phyloP scores from a whole-genome alignment of 2,888 invertebrate species.

The Hololepta plana region DNA sequence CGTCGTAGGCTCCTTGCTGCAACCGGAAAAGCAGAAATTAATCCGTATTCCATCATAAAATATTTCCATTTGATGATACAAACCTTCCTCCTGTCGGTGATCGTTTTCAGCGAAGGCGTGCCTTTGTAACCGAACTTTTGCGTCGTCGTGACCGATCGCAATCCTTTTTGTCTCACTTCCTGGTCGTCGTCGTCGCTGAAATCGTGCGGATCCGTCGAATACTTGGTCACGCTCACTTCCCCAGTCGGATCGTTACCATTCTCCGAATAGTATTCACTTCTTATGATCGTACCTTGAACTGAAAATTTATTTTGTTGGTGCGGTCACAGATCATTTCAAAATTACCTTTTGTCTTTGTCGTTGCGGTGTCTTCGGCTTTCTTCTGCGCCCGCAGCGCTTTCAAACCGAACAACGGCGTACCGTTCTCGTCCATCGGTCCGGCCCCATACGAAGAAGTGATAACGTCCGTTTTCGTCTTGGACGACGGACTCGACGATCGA shows the following conservation, averaged over 20 bases:
- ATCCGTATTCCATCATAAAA: too few species aligned
- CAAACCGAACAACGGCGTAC: constrained; percentile 61
- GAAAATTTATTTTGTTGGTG: constrained; percentile 11
- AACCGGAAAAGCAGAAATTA: too few species aligned
- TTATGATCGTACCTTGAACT: constrained; percentile 58
- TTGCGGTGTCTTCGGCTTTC: constrained; percentile 34
- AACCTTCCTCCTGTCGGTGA: constrained; percentile 15
- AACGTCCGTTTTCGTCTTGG: constrained; percentile 33
- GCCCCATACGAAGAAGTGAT: constrained; percentile 70
- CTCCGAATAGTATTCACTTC: constrained; percentile 47
- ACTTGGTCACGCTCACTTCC: constrained; percentile 49
- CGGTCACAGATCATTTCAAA: constrained; percentile 1
- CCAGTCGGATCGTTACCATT: constrained; percentile 52
- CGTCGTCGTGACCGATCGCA: constrained; percentile 24
- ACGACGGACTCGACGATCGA: constrained; percentile 23
- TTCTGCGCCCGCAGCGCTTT: constrained; percentile 45
- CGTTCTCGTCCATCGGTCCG: constrained; percentile 66
- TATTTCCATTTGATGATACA: too few species aligned
- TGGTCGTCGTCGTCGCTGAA: constrained; percentile 14
- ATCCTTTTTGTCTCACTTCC: constrained; percentile 13
- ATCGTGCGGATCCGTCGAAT: constrained; percentile 44
- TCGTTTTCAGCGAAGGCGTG: constrained; percentile 18
- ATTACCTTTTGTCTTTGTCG: constrained; percentile 12
- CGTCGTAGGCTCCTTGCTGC: constrained; percentile 4
- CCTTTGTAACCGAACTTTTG: constrained; percentile 25